Base-by-base conservation (phyloP, 1,140 invertebrate species). In the Asobara japonica region DNA sequence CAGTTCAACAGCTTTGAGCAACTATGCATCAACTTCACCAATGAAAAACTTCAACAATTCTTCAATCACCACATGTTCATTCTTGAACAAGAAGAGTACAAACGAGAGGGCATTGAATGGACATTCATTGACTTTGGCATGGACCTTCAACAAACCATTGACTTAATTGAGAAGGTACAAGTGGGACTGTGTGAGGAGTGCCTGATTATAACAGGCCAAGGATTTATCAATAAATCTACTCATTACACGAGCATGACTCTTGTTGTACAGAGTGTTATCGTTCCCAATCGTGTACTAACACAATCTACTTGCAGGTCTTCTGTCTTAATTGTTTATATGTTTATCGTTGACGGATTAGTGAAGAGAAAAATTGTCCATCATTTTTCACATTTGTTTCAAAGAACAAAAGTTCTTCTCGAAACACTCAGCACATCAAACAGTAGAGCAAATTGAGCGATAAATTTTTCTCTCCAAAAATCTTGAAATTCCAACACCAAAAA, bases 51-150 rank as follows among this genome's bases (percentile, higher is more conserved):
- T 65, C 92, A 93, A 79, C 92, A 93, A 79, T 93, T 93, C 89
- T 93, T 92, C 90, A 92, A 92, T 83, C 91, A 92, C 76, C 91
- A 93, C 87, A 93, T 93, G 91, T 93, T 93, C 84, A 91, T 93
- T 60, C 89, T 93, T 78, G 92, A 93, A 82, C 91, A 92, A 86
- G 91, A 92, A 84, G 92, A 93, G 76, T 93, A 94, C 87, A 91
- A 92, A 77, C 88, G 90, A 70, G 91, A 92, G 82, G 90, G 89
- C 66, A 92, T 93, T 86, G 89, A 92, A 51, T 92, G 92, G 92
- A 89, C 89, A 70, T 93, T 93, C 85, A 93, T 93, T 87, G 92
- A 93, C 85, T 93, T 93, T 83, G 92, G 92, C 83, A 92, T 93
- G 90, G 92, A 93, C 80, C 88, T 93, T 74, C 91, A 92, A 83